A percentile compares a stretch with the other conserved stretches of the same genome.
phyloP scores from a whole-genome alignment of 1,140 invertebrate genomes.

The Apis florea region DNA sequence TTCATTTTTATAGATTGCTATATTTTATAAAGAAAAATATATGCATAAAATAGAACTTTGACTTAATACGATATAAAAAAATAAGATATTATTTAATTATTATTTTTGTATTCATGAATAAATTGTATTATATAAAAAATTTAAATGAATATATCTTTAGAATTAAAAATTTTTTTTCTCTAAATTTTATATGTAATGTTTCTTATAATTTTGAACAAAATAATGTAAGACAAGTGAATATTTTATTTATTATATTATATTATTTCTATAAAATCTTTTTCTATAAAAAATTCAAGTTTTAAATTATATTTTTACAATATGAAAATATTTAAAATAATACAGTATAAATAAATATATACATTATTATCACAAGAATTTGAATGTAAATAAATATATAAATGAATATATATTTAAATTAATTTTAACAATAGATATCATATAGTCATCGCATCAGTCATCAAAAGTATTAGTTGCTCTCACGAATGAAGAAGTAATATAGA shows the following conservation, averaged over 20 bases:
- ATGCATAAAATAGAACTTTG: constrained; percentile 30
- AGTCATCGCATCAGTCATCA: no score
- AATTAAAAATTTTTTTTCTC: neutral
- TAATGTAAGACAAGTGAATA: neutral
- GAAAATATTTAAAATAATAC: neutral
- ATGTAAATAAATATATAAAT: neutral
- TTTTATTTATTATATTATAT: neutral
- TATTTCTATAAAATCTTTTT: no score
- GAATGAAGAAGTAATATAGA: constrained; percentile 26
- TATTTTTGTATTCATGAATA: constrained; percentile 2
- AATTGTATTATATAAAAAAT: neutral
- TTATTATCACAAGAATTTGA: neutral
- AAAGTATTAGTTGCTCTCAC: neutral
- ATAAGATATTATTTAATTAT: constrained; percentile 8
- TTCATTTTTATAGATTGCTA: constrained; percentile 9
- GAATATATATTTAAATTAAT: constrained; percentile 17
- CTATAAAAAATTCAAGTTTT: neutral
- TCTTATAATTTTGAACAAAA: neutral
- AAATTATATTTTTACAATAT: constrained; percentile 1
- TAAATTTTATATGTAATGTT: neutral
- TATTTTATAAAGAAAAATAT: constrained; percentile 8
- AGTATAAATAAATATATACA: neutral
- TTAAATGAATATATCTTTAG: neutral
- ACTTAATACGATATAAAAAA: neutral
- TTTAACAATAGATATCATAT: constrained; percentile 2